Evolutionary conservation across 1,140 invertebrate genomes (phyloP).

Genomic region (Araneus ventricosus): DNA sequence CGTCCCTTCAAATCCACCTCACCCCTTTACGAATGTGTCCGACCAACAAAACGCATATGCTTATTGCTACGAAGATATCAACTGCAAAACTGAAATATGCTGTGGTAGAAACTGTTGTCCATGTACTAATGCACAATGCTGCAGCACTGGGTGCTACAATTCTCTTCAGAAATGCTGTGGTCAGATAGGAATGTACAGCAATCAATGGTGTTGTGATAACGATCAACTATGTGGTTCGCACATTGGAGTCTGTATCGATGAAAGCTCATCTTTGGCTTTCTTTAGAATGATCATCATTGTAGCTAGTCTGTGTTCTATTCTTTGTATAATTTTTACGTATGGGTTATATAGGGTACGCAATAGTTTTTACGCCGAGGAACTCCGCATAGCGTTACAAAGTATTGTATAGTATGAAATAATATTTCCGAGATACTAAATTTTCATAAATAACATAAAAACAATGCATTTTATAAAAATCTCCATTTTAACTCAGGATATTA

Average conservation of each 20-base stretch:
- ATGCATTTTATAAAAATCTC: too few species aligned
- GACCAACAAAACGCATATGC: not conserved
- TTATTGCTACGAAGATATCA: not conserved
- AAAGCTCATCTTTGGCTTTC: not conserved
- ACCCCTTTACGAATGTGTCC: not conserved
- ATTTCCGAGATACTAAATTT: too few species aligned
- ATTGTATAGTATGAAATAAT: too few species aligned
- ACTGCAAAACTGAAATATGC: not conserved
- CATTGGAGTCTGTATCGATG: not conserved
- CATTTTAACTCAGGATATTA: too few species aligned
- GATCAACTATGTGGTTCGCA: not conserved
- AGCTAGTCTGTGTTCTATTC: too few species aligned
- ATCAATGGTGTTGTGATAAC: not conserved
- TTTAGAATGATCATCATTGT: too few species aligned
- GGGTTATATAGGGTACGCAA: too few species aligned
- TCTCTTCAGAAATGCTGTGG: not conserved
- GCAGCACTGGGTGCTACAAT: not conserved
- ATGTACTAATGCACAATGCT: not conserved
- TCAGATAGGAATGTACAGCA: too few species aligned
- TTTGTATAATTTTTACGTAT: too few species aligned
- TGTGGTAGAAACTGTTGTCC: not conserved
- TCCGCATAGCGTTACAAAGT: too few species aligned
- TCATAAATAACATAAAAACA: too few species aligned
- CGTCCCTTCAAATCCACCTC: not conserved
- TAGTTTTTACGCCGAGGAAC: too few species aligned